These are phyloP conservation scores for Excalfactoria chinensis DNA, from an alignment of 2,113 vertebrate genomes.

Conservation along the genomic window DNA sequence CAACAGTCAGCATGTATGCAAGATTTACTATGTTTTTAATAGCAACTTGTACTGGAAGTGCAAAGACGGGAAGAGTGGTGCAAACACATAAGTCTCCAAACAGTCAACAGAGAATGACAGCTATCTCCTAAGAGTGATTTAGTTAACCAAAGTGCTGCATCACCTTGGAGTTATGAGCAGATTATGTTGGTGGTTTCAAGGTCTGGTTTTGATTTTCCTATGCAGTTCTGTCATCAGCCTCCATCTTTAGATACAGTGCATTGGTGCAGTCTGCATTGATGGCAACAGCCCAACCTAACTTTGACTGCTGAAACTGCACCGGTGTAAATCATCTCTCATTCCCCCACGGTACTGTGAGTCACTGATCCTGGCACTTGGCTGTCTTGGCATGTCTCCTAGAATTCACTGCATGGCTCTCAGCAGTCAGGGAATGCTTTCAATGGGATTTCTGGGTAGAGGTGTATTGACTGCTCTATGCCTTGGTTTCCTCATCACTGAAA, in stretches of 20 bases:
- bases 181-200: neutral
- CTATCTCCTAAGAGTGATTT: neutral
- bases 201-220: neutral
- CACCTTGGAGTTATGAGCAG: neutral
- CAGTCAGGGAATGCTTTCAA: conserved; percentile 54
- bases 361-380: conserved; percentile 51
- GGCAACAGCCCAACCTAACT: conserved; percentile 27
- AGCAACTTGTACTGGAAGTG: neutral
- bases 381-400: conserved; percentile 65
- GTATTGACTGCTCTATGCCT: conserved; percentile 39
- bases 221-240: neutral
- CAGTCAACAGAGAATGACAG: neutral
- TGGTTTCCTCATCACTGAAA: conserved; percentile 37
- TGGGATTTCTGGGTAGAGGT: conserved; percentile 58
- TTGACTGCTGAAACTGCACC: conserved; percentile 28
- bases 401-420: conserved; percentile 29
- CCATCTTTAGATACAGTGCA: neutral
- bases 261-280: conserved; percentile 21
- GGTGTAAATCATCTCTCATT: conserved; percentile 64
- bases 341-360: conserved; percentile 29
- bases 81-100: neutral
- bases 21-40: neutral
- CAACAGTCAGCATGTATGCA: neutral
- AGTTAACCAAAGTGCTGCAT: neutral
- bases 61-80: neutral